Conservation (phyloP, 2,113 vertebrate genomes). For the Spermophilus dauricus region DNA sequence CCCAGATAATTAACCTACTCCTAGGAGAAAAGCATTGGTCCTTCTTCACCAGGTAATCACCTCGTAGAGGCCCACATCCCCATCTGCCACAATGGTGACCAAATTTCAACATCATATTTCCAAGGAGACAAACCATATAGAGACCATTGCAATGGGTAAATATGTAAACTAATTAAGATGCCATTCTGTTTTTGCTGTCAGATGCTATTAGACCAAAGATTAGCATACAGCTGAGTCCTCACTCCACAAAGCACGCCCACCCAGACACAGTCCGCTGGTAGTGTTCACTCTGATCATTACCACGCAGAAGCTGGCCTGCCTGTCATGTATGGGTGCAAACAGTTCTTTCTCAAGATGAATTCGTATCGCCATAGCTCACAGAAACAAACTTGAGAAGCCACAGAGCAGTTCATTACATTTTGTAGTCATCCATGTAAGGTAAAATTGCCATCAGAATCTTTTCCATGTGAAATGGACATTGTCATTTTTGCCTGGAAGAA, state of each 20-base stretch:
- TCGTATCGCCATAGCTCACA: not conserved
- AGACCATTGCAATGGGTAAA: not conserved
- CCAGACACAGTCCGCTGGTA: rapidly evolving
- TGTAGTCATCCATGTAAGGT: not conserved
- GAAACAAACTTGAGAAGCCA: not conserved
- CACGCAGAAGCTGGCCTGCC: rapidly evolving
- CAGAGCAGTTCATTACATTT: not conserved
- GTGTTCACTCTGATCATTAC: not conserved
- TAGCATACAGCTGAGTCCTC: not conserved
- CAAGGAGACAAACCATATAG: not conserved
- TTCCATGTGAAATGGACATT: not conserved
- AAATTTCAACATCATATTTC: not conserved
- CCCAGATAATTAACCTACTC: not conserved
- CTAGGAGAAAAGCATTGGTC: not conserved
- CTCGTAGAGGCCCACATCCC: not conserved
- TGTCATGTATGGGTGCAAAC: not conserved
- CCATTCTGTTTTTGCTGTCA: not conserved
- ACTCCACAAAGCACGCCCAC: not conserved
- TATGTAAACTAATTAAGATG: not conserved
- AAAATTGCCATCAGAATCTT: not conserved
- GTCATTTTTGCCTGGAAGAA: not conserved
- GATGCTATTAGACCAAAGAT: not conserved
- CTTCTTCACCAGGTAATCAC: not conserved
- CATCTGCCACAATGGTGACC: not conserved
- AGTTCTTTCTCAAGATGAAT: not conserved